Evolutionary conservation across 2,888 invertebrate species (phyloP).

Genomic region (Dinocampus coccinellae): DNA sequence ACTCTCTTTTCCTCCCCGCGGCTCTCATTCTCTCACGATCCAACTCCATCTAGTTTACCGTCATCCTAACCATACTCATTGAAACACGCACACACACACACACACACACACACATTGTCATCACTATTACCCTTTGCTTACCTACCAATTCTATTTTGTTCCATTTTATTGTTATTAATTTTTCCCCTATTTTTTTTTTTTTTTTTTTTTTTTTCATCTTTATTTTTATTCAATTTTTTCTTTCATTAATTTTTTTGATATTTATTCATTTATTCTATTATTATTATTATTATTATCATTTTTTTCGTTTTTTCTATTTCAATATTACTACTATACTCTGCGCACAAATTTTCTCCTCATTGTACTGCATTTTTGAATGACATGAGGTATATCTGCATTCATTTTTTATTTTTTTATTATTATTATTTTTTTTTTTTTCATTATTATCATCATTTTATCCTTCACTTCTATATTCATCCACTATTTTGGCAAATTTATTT

Average conservation of each 20-base stretch:
- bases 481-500: too few relatives aligned
- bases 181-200: neutral
- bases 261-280: too few relatives aligned
- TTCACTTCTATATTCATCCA: slow-evolving; percentile 28
- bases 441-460: too few relatives aligned
- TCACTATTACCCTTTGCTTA: neutral
- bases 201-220: neutral
- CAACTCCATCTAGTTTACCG: slow-evolving; percentile 17
- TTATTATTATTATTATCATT: too few relatives aligned
- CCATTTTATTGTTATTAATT: slow-evolving; percentile 16
- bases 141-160: slow-evolving; percentile 32
- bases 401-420: slow-evolving; percentile 10
- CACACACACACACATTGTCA: slow-evolving; percentile 29
- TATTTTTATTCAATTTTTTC: too few relatives aligned
- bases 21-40: neutral
- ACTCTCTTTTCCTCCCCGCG: neutral
- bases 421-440: slow-evolving; percentile 36
- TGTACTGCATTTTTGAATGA: neutral
- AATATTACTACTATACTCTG: neutral
- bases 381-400: slow-evolving; percentile 1
- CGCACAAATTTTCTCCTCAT: slow-evolving; percentile 2
- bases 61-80: slow-evolving; percentile 18
- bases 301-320: neutral
- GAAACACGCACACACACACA: too few relatives aligned
- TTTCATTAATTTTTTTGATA: too few relatives aligned